Evolutionary conservation across 1,140 invertebrate genomes (phyloP).

Genomic region (Monomorium pharaonis): DNA sequence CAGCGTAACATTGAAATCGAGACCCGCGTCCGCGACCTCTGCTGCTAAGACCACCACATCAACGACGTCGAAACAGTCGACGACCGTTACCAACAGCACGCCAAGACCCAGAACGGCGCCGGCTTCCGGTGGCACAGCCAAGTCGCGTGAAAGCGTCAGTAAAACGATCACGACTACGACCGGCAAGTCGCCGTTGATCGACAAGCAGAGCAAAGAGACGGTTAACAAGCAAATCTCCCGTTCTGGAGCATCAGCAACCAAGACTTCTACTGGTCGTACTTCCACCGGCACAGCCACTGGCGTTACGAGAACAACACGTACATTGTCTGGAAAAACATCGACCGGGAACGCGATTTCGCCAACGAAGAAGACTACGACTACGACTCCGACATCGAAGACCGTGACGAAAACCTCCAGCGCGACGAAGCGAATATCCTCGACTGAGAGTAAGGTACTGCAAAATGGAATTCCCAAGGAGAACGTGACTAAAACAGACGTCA

Average conservation of each 20-base stretch:
- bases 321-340: constrained; percentile 52
- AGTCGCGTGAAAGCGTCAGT: constrained; percentile 20
- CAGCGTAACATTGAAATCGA: constrained; percentile 57
- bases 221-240: constrained; percentile 87
- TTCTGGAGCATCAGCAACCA: constrained; percentile 63
- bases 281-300: constrained; percentile 77
- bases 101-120: constrained; percentile 78
- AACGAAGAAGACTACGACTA: constrained; percentile 64
- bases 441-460: constrained; percentile 79
- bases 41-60: constrained; percentile 34
- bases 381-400: constrained; percentile 11
- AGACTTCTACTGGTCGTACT: constrained; percentile 53
- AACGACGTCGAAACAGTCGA: constrained; percentile 13
- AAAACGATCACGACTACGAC: neutral
- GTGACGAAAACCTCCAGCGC: constrained; percentile 41
- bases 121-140: constrained; percentile 63
- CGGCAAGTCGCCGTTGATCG: constrained; percentile 82
- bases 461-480: constrained; percentile 77
- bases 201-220: constrained; percentile 87
- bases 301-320: constrained; percentile 46
- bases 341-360: constrained; percentile 61
- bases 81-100: constrained; percentile 46
- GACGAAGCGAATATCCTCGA: constrained; percentile 82
- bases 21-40: constrained; percentile 60
- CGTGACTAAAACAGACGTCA: constrained; percentile 55